A percentile compares a stretch with the other conserved stretches of the same genome.
Evolutionary conservation across 1,140 invertebrate species (phyloP).

Genomic region (Cataglyphis hispanica): DNA sequence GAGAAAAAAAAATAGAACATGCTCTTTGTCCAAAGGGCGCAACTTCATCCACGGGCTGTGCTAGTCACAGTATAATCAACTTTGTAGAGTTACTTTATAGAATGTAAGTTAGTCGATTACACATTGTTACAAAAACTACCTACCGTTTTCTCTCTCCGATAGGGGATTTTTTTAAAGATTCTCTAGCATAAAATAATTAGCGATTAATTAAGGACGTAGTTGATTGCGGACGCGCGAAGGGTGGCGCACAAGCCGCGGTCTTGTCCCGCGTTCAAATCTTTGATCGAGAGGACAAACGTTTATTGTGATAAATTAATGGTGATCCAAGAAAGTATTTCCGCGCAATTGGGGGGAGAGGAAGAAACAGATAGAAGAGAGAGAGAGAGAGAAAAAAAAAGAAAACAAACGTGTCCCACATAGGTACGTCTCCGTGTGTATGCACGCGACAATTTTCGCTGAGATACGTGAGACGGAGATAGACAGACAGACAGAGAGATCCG

Average conservation of each 20-base stretch:
- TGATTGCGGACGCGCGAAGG: conserved; percentile 50
- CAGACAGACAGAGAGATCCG: conserved; percentile 5
- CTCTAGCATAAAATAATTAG: conserved; percentile 71
- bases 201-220: conserved; percentile 66
- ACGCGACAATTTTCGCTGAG: conserved; percentile 55
- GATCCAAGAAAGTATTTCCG: conserved; percentile 87
- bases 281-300: conserved; percentile 81
- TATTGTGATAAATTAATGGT: conserved; percentile 87
- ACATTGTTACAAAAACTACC: conserved; percentile 77
- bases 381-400: neutral
- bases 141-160: conserved; percentile 80
- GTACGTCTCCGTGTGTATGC: conserved; percentile 67
- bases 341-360: conserved; percentile 54
- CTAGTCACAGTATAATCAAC: conserved; percentile 82
- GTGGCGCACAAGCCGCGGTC: conserved; percentile 67
- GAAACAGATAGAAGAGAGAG: conserved; percentile 2
- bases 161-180: conserved; percentile 81
- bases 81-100: conserved; percentile 80
- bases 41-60: conserved; percentile 82
- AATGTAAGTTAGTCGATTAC: conserved; percentile 73
- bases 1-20: conserved; percentile 53
- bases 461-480: conserved; percentile 25
- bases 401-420: conserved; percentile 47
- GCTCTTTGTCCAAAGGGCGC: conserved; percentile 63
- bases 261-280: conserved; percentile 78